Percentiles rank a stretch among this genome's conserved stretches.
Evolutionary conservation across 2,113 vertebrate genomes (phyloP).

Genomic region (Microtus montanus): DNA sequence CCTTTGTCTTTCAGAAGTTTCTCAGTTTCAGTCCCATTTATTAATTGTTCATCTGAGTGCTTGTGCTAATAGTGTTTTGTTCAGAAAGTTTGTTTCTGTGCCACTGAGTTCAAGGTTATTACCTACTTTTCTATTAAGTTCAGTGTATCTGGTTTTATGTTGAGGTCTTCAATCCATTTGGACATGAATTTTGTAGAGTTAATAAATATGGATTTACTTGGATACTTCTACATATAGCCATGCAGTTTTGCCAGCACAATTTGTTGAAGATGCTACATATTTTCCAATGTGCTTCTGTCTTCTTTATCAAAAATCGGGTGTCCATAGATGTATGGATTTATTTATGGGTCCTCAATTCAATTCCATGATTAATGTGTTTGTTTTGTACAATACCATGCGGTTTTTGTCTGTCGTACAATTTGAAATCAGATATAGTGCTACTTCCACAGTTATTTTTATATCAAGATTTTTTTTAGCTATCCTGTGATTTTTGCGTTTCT

Average conservation of each 20-base stretch:
- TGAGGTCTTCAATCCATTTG: background rate
- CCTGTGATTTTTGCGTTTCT: background rate
- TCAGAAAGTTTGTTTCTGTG: background rate
- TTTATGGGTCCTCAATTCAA: background rate
- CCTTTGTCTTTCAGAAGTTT: background rate
- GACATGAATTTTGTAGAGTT: background rate
- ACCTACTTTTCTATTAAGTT: background rate
- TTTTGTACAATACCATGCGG: background rate
- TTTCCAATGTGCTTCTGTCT: background rate
- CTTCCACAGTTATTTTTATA: background rate
- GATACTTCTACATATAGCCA: background rate
- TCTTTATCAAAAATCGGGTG: background rate
- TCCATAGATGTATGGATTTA: background rate
- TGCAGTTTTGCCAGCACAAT: background rate
- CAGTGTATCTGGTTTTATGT: background rate
- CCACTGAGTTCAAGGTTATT: background rate
- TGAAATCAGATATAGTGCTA: background rate
- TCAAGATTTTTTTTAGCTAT: background rate
- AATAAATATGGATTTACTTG: background rate
- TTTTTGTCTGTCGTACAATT: background rate
- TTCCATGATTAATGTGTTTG: background rate
- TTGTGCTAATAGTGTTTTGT: background rate
- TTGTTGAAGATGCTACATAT: background rate
- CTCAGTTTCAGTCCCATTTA: background rate
- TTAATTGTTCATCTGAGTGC: background rate